A percentile compares a stretch with the other conserved stretches of the same genome.
Conservation (phyloP, 2,888 invertebrate genomes). For the Taphrorychus bicolor region DNA sequence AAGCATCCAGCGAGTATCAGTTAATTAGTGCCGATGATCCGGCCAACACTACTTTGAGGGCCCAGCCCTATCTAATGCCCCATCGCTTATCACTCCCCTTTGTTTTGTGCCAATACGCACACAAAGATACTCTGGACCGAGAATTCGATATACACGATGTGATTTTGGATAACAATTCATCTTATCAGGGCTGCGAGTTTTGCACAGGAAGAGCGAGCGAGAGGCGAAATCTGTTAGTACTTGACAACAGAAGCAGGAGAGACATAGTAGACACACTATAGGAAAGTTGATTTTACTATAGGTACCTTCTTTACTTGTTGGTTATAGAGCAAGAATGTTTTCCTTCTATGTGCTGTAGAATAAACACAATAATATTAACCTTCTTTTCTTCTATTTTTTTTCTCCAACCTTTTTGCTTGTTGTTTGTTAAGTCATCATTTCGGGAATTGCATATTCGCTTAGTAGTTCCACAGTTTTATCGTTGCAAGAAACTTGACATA, state of each 20-base stretch:
- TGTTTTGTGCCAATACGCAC: conserved; percentile 35
- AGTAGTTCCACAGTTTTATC: too few relatives aligned
- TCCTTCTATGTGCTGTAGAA: too few relatives aligned
- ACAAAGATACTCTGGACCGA: neutral
- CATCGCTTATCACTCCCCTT: conserved; percentile 29
- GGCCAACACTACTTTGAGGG: conserved; percentile 35
- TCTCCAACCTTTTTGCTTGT: too few relatives aligned
- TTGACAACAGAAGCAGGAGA: neutral
- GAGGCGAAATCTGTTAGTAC: neutral
- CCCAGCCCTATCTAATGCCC: conserved; percentile 27
- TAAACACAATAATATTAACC: too few relatives aligned
- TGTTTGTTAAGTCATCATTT: too few relatives aligned
- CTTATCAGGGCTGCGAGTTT: neutral
- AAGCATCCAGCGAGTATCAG: conserved; percentile 24
- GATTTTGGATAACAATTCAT: neutral
- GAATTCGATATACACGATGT: neutral
- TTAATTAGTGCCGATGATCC: conserved; percentile 36
- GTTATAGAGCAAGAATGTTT: too few relatives aligned
- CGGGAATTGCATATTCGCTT: too few relatives aligned
- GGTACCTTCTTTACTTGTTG: too few relatives aligned
- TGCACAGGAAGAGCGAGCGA: neutral
- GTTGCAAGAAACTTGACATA: too few relatives aligned
- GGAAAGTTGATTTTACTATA: too few relatives aligned
- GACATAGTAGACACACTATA: too few relatives aligned
- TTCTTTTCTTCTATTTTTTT: too few relatives aligned